Conservation (phyloP, 2,888 invertebrate genomes). For the Amiota minor region DNA sequence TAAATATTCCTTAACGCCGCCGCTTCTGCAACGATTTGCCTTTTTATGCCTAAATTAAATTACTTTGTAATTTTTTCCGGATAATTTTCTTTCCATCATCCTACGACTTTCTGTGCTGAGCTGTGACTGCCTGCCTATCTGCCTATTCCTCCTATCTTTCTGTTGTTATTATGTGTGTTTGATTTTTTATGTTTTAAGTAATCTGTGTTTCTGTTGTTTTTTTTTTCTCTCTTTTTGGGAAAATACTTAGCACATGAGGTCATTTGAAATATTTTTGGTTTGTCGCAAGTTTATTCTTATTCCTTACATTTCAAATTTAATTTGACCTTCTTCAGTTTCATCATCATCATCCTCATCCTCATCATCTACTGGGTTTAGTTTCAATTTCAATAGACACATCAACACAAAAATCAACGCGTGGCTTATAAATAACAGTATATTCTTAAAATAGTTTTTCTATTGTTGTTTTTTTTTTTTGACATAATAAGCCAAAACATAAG, state of each 20-base stretch:
- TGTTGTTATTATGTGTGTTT: background rate
- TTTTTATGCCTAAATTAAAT: slow-evolving; percentile 58
- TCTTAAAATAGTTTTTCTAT: background rate
- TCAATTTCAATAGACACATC: no score
- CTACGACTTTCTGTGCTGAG: background rate
- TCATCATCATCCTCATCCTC: no score
- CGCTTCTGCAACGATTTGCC: no score
- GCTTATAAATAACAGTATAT: slow-evolving; percentile 2
- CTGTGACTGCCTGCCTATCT: slow-evolving; percentile 28
- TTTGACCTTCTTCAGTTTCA: no score
- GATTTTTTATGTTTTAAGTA: no score
- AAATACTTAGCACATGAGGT: slow-evolving; percentile 34
- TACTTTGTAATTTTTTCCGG: slow-evolving; percentile 62
- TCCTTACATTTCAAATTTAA: background rate
- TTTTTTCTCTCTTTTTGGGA: slow-evolving; percentile 22
- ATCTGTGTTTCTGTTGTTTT: background rate
- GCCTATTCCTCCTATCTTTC: background rate
- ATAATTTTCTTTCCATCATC: slow-evolving; percentile 41
- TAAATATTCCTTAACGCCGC: no score
- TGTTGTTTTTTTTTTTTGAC: slow-evolving; percentile 1
- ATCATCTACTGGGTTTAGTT: no score
- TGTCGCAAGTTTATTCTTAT: background rate
- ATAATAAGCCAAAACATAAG: slow-evolving; percentile 18
- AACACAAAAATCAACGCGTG: no score
- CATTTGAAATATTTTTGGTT: slow-evolving; percentile 7